phyloP scores from a whole-genome alignment of 2,113 vertebrate species.

The Rhinogobius similis region DNA sequence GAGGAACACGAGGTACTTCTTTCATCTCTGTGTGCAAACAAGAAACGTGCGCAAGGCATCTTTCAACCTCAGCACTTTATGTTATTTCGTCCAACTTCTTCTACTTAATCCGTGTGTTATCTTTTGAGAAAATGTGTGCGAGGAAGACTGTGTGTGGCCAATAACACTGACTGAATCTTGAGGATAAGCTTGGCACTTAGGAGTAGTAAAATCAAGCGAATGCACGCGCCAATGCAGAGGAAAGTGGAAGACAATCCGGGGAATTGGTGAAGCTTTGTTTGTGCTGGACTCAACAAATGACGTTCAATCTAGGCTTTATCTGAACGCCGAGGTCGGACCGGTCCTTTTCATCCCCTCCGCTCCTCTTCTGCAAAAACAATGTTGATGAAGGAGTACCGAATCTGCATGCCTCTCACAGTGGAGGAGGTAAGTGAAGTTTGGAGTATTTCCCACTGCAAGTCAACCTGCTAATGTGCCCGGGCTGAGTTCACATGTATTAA shows the following conservation, averaged over 20 bases:
- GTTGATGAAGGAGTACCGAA: conserved; percentile 89
- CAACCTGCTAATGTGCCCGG: neutral
- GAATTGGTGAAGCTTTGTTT: conserved; percentile 4
- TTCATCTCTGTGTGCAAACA: neutral
- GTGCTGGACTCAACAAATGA: neutral
- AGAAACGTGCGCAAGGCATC: conserved; percentile 1
- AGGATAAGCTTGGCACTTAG: neutral
- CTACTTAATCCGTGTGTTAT: neutral
- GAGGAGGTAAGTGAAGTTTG: conserved; percentile 82
- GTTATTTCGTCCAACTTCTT: conserved; percentile 23
- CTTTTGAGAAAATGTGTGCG: neutral
- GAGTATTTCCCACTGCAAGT: neutral
- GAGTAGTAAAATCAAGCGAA: conserved; percentile 4
- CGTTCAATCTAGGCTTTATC: neutral
- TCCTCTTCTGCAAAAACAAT: conserved; percentile 62
- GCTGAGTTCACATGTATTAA: rapidly evolving
- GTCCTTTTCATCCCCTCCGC: neutral
- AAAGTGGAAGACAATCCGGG: conserved; percentile 1
- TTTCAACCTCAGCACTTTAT: conserved; percentile 21
- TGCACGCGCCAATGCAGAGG: conserved; percentile 33
- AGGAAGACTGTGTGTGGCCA: neutral
- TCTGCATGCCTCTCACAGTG: conserved; percentile 89
- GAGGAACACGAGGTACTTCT: neutral
- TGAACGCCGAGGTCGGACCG: conserved; percentile 12
- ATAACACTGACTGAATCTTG: neutral